Conservation (phyloP, 2,113 vertebrate species). For the Myotis yumanensis region DNA sequence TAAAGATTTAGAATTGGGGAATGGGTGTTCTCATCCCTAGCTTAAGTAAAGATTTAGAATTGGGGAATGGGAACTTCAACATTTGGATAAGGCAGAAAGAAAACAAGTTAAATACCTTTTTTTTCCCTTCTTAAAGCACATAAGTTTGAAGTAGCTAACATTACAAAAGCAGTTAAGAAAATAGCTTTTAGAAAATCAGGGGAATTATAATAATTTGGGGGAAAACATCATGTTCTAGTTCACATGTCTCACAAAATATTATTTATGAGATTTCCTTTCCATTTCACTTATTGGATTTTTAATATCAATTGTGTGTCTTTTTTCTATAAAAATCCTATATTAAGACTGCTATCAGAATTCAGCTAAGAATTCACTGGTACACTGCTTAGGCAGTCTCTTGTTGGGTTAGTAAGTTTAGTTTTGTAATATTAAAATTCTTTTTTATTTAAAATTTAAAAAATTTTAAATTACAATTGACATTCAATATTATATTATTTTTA, state of each 20-base stretch:
- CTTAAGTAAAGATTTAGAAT: not conserved
- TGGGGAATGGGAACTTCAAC: not conserved
- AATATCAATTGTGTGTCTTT: conserved; percentile 28
- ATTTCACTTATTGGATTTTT: conserved; percentile 59
- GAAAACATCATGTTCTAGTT: conserved; percentile 66
- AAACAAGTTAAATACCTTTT: not conserved
- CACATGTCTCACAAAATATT: conserved; percentile 28
- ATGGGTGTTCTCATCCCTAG: not conserved
- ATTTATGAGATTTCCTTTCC: conserved; percentile 57
- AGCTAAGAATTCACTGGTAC: not conserved
- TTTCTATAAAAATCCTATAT: conserved; percentile 9
- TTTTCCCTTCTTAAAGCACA: not conserved
- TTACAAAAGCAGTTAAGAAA: conserved; percentile 57
- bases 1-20: not conserved
- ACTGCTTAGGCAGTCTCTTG: conserved; percentile 51
- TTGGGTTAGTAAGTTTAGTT: conserved; percentile 29
- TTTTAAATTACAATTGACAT: not conserved
- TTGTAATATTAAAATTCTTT: not conserved
- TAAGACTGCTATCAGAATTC: conserved; percentile 49
- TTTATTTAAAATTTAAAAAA: not conserved
- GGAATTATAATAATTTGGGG: conserved; percentile 57
- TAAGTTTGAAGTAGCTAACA: conserved; percentile 18
- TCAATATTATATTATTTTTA: not conserved
- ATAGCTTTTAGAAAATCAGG: conserved; percentile 23
- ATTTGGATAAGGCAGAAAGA: not conserved